Evolutionary conservation across 2,113 vertebrate species (phyloP).

Genomic region (Hyperoodon ampullatus): DNA sequence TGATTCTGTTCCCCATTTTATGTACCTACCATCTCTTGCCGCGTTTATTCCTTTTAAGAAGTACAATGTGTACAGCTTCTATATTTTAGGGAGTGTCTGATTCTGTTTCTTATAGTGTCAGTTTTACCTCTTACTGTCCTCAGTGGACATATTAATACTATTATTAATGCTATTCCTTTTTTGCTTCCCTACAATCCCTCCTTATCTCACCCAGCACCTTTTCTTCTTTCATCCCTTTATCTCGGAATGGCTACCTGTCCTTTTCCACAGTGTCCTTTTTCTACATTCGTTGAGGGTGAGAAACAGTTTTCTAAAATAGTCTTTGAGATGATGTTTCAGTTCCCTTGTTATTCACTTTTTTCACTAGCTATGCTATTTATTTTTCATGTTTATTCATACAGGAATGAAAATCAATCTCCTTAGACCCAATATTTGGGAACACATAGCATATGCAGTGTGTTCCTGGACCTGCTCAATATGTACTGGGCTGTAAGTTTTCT

Average conservation of each 20-base stretch:
- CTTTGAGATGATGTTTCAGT: neutral
- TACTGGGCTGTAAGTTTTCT: slow-evolving; percentile 38
- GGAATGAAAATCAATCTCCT: slow-evolving; percentile 42
- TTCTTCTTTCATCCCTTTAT: neutral
- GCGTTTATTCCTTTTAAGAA: neutral
- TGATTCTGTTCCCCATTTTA: neutral
- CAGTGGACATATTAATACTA: neutral
- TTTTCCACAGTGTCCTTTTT: neutral
- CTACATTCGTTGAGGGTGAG: neutral
- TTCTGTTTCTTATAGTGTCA: neutral
- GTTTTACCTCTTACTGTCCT: neutral
- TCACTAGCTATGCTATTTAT: slow-evolving; percentile 37
- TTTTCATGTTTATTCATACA: slow-evolving; percentile 62
- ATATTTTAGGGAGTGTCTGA: neutral
- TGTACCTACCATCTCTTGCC: neutral
- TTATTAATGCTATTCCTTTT: neutral
- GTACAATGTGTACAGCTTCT: neutral
- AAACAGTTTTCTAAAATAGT: neutral
- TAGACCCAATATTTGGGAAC: slow-evolving; percentile 53
- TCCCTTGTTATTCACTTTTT: neutral
- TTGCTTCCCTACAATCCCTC: neutral
- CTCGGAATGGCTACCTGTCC: neutral
- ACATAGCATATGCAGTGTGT: slow-evolving; percentile 28
- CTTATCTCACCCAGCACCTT: neutral
- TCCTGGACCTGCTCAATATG: slow-evolving; percentile 42